Base-by-base conservation (phyloP, 2,888 invertebrate species). In the Hyles lineata region DNA sequence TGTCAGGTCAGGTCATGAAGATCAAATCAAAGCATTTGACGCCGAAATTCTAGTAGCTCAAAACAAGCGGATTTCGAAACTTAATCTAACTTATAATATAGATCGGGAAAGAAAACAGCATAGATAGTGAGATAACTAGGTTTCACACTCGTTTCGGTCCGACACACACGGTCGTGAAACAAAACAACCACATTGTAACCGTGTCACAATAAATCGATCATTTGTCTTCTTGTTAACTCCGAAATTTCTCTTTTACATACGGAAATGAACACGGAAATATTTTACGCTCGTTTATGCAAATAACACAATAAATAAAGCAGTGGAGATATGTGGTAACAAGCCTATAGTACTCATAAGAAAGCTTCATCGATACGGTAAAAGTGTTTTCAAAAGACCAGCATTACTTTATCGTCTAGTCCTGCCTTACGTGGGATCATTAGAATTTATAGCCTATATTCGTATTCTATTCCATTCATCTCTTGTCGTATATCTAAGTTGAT, bases 171-270 rank as follows among this genome's bases (percentile, higher is more conserved):
- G 63, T 63, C 19, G 11, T 5, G 35, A 63, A 63, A 43, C 63
- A 32, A 63, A 35, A 43, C 35, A 62, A 62, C 62, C 8, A 62
- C n/a, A 63, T 21, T 63, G 74, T 71, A 77, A 73, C 75, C 71
- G 60, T 74, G 71, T 62, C 63, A 21, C 63, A 63, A 63, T 63
- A 63, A 35, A 63, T 63, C 63, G 35, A 63, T 63, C 69, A 29
- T 72, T 72, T 74, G 74, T 75, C 72, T 43, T 63, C 43, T 63
- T 60, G 21, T 63, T 63, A 19, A 55, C 52, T 63, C 35, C 8
- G 43, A 43, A 43, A 63, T 21, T 43, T 15, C 19, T 63, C 35
- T 63, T n/a, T 35, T 35, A 35, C 19, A 7, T 7, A 32, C 35
- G 9, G 21, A 35, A n/a, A 43, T 9, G 35, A 63, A 63, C 21